These are phyloP conservation scores for Littorina saxatilis DNA, from an alignment of 1,140 invertebrate genomes.

Conservation along the genomic window DNA sequence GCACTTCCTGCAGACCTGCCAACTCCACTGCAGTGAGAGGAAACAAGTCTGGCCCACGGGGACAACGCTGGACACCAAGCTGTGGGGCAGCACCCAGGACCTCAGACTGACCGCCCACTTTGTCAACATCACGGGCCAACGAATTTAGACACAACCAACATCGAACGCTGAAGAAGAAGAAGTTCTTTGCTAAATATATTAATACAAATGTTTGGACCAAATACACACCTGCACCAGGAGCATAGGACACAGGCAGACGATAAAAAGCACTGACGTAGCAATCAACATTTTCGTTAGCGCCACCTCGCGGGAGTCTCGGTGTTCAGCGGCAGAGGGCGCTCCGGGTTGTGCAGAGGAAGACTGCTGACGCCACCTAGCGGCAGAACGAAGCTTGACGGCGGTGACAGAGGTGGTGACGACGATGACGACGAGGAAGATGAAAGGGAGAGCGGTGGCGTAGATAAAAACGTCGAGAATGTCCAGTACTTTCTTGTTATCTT, in stretches of 20 bases:
- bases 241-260: neutral
- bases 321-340: neutral
- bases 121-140: too few species aligned
- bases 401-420: conserved; percentile 29
- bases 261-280: conserved; percentile 2
- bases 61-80: too few species aligned
- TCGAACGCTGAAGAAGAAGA: too few species aligned
- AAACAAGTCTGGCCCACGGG: too few species aligned
- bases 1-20: too few species aligned
- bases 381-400: conserved; percentile 11
- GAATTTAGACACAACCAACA: too few species aligned
- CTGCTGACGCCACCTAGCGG: conserved; percentile 4
- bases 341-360: neutral
- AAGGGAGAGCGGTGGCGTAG: neutral
- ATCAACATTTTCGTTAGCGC: conserved; percentile 9
- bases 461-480: conserved; percentile 25
- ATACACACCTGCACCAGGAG: neutral
- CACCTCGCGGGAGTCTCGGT: neutral
- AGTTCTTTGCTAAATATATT: neutral
- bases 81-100: too few species aligned
- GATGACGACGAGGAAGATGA: conserved; percentile 7
- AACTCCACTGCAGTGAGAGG: too few species aligned
- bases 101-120: too few species aligned
- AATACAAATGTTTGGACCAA: neutral
- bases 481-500: conserved; percentile 23